A percentile compares a stretch with the other conserved stretches of the same genome.
Evolutionary conservation across 2,888 invertebrate genomes (phyloP).

Genomic region (Agriopis leucophaearia): DNA sequence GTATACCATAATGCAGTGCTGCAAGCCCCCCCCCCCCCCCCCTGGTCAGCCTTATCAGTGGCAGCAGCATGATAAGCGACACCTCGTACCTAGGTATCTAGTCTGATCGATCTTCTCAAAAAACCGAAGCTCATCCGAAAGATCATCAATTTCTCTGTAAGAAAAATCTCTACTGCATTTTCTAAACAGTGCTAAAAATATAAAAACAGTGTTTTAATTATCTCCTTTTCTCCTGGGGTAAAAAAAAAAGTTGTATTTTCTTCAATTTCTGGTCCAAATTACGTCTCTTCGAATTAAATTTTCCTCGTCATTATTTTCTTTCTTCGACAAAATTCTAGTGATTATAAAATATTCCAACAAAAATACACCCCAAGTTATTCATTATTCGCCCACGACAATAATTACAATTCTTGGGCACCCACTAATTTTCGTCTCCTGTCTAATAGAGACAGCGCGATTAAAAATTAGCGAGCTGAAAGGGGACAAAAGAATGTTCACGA

Average conservation of each 20-base stretch:
- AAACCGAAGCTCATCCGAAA: too few relatives aligned
- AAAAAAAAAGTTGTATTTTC: conserved; percentile 5
- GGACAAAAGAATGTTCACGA: conserved; percentile 17
- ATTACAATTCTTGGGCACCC: conserved; percentile 31
- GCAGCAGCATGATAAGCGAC: too few relatives aligned
- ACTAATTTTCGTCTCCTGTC: conserved; percentile 37
- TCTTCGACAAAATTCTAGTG: conserved; percentile 23
- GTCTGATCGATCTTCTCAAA: too few relatives aligned
- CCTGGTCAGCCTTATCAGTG: too few relatives aligned
- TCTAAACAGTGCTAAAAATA: too few relatives aligned
- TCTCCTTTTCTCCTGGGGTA: background rate
- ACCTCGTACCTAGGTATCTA: too few relatives aligned
- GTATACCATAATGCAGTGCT: too few relatives aligned
- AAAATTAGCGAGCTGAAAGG: background rate
- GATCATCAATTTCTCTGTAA: too few relatives aligned
- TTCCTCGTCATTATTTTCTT: conserved; percentile 28
- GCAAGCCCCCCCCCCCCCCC: too few relatives aligned
- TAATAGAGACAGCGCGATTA: conserved; percentile 3
- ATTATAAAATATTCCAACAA: conserved; percentile 31
- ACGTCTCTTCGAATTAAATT: conserved; percentile 18
- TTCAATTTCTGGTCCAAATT: conserved; percentile 18
- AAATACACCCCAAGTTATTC: conserved; percentile 35
- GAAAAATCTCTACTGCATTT: too few relatives aligned
- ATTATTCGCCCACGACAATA: conserved; percentile 36
- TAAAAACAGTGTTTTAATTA: background rate